phyloP scores from a whole-genome alignment of 1,140 invertebrate genomes.

The Hydropsyche tenuis region DNA sequence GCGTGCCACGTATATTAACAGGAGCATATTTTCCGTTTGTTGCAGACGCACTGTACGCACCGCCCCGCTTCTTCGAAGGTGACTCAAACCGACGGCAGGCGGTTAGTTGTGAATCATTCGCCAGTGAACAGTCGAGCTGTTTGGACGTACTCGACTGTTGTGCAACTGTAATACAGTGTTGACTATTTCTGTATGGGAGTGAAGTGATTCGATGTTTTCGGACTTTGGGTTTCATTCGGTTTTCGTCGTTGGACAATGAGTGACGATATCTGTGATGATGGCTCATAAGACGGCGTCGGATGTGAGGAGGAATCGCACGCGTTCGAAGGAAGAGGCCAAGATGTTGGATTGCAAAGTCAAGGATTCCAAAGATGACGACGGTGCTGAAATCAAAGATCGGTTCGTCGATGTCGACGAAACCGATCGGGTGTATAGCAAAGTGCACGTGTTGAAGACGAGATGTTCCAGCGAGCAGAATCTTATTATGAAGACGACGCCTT shows the following conservation, averaged over 20 bases:
- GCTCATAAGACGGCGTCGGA: slow-evolving; percentile 39
- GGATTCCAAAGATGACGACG: slow-evolving; percentile 27
- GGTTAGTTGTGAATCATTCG: slow-evolving; percentile 5
- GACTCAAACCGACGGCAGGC: not conserved
- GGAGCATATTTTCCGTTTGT: slow-evolving; percentile 12
- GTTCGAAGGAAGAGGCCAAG: not conserved
- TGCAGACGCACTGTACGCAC: slow-evolving; percentile 17
- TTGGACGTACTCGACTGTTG: not conserved
- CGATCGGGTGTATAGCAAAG: slow-evolving; percentile 57
- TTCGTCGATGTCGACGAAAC: slow-evolving; percentile 60
- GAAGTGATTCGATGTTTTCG: too few species aligned
- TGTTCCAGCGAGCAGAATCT: slow-evolving; percentile 62
- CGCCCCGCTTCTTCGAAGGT: slow-evolving; percentile 2
- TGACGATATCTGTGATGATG: slow-evolving; percentile 22
- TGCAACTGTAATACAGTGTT: not conserved
- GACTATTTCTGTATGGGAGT: too few species aligned
- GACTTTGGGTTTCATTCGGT: too few species aligned
- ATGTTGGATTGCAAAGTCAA: slow-evolving; percentile 9
- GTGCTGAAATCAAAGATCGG: slow-evolving; percentile 59
- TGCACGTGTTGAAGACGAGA: slow-evolving; percentile 61
- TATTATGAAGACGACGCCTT: slow-evolving; percentile 57
- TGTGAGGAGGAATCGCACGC: slow-evolving; percentile 4
- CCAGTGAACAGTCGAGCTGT: not conserved
- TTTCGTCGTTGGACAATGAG: not conserved
- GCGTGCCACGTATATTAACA: not conserved